Conservation (phyloP, 2,797 vertebrate species). For the Melanogrammus aeglefinus region DNA sequence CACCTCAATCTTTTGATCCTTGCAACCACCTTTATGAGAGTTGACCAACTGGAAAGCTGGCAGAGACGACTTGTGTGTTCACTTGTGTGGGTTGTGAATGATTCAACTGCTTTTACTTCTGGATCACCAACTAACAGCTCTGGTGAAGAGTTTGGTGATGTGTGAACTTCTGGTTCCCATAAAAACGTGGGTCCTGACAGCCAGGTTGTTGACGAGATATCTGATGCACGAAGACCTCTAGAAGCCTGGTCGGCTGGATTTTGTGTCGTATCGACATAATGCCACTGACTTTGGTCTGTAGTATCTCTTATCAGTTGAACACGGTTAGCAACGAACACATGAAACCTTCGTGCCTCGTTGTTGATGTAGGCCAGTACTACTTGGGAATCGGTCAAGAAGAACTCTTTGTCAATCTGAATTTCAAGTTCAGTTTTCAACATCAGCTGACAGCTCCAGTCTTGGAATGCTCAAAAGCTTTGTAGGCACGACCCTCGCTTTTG, state of each 20-base stretch:
- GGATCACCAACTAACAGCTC: slow-evolving; percentile 37
- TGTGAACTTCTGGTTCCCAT: slow-evolving; percentile 3
- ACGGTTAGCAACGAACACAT: not conserved
- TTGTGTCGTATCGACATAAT: not conserved
- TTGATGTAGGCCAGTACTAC: not conserved
- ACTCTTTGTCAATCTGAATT: not conserved
- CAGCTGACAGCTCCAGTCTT: too few species aligned
- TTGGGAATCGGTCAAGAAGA: not conserved
- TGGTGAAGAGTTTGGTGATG: not conserved
- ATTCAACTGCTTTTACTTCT: slow-evolving; percentile 25
- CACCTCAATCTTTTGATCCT: slow-evolving; percentile 36
- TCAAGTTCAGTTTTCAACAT: not conserved
- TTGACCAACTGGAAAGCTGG: slow-evolving; percentile 27
- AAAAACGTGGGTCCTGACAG: not conserved
- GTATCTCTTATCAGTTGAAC: too few species aligned
- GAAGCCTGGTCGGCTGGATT: too few species aligned
- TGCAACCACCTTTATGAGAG: too few species aligned
- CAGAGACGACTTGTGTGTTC: not conserved
- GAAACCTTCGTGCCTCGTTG: not conserved
- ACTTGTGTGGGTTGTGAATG: not conserved
- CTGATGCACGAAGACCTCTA: not conserved
- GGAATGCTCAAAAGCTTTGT: slow-evolving; percentile 35
- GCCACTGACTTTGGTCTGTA: too few species aligned
- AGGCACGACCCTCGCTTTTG: slow-evolving; percentile 41
- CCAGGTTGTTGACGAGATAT: not conserved